Percentiles rank a stretch among this genome's conserved stretches.
Evolutionary conservation across 2,797 vertebrate genomes (phyloP).

Genomic region (Alca torda): DNA sequence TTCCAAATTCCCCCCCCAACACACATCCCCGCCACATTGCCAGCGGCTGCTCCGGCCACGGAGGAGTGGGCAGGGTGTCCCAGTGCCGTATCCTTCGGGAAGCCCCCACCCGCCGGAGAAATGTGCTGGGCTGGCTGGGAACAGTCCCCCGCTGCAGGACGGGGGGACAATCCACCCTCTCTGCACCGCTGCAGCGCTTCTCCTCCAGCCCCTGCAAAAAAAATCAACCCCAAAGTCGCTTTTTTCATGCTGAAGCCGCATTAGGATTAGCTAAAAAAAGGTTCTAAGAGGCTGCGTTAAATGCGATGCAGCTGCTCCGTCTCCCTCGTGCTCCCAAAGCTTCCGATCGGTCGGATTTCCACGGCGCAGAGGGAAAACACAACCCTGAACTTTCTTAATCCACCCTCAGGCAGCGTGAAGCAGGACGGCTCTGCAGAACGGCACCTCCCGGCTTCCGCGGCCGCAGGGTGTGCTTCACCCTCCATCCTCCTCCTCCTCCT

Average conservation of each 20-base stretch:
- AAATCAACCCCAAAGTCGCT: not conserved
- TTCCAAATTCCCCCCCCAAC: not conserved
- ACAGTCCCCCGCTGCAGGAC: not conserved
- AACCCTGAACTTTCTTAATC: not conserved
- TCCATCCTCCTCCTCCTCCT: not conserved
- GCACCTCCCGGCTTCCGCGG: not conserved
- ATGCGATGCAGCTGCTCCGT: not conserved
- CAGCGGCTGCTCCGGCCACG: not conserved
- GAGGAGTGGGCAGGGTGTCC: not conserved
- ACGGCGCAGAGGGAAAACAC: not conserved
- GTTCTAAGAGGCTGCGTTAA: not conserved
- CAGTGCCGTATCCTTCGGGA: not conserved
- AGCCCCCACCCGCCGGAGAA: not conserved
- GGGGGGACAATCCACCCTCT: not conserved
- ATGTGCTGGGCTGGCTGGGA: not conserved
- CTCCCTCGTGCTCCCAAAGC: not conserved
- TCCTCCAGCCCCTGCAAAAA: not conserved
- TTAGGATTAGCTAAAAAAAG: not conserved
- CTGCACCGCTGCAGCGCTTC: not conserved
- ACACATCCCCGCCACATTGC: accelerated
- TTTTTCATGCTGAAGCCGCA: not conserved
- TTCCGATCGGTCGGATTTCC: not conserved
- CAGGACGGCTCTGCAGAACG: not conserved
- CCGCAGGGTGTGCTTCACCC: not conserved
- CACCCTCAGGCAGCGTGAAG: not conserved